Conservation (phyloP, 1,140 invertebrate species). For the Amphibalanus amphitrite region DNA sequence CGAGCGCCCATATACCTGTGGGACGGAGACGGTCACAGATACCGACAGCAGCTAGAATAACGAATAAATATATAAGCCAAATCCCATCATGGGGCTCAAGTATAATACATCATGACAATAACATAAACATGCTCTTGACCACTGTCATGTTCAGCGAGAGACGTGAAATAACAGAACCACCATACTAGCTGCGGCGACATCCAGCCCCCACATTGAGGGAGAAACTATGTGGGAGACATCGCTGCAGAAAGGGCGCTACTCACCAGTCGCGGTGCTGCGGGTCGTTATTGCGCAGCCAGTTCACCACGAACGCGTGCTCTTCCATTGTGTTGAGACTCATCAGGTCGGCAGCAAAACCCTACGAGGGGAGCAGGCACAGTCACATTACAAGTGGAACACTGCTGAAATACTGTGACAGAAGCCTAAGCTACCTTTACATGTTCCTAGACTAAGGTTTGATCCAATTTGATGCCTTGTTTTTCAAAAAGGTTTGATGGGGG, state of each 20-base stretch:
- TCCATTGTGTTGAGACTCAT: constrained; percentile 58
- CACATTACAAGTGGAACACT: background rate
- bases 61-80: background rate
- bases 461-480: too few species aligned
- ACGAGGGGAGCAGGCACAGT: constrained; percentile 16
- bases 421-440: background rate
- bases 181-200: too few species aligned
- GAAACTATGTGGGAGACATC: too few species aligned
- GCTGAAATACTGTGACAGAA: background rate
- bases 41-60: background rate
- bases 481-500: too few species aligned
- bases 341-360: constrained; percentile 57
- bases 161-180: background rate
- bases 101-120: background rate
- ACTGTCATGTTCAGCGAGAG: background rate
- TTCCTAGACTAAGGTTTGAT: background rate
- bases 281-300: constrained; percentile 57
- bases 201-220: too few species aligned
- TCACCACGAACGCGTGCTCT: constrained; percentile 68
- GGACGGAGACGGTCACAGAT: background rate
- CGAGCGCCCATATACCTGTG: constrained; percentile 47
- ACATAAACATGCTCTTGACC: background rate
- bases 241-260: too few species aligned
- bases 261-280: constrained; percentile 65
- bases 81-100: background rate